Conservation (phyloP, 2,113 vertebrate genomes). For the Sialia sialis region DNA sequence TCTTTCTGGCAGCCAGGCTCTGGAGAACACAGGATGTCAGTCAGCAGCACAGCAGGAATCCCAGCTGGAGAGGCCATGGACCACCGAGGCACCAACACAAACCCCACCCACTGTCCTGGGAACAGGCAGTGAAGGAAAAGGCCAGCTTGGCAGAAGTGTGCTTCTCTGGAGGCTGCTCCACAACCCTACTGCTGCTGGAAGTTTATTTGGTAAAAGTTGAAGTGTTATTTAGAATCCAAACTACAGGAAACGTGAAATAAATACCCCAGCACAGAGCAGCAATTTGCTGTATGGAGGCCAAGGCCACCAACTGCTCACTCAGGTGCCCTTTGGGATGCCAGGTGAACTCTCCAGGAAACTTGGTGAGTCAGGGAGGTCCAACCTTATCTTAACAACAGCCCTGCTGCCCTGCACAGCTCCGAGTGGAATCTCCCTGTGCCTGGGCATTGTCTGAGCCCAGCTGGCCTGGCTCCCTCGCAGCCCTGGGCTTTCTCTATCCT, state of each 20-base stretch:
- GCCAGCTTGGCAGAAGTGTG: neutral
- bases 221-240: constrained; percentile 25
- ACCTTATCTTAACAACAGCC: neutral
- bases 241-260: constrained; percentile 30
- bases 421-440: neutral
- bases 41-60: neutral
- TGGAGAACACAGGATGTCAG: neutral
- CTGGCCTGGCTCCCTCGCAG: neutral
- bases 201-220: neutral
- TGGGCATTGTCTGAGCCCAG: neutral
- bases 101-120: neutral
- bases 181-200: neutral
- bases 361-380: neutral
- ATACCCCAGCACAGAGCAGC: constrained; percentile 4
- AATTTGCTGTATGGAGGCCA: neutral
- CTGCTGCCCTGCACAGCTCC: neutral
- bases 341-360: neutral
- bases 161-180: neutral
- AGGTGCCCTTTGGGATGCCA: neutral
- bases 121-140: neutral
- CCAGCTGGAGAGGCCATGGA: neutral
- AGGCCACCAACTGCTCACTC: neutral
- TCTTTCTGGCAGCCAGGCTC: neutral
- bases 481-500: neutral
- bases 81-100: neutral